Percentiles rank a stretch among this genome's conserved stretches.
phyloP scores from a whole-genome alignment of 2,113 vertebrate genomes.

The Tetraodon nigroviridis region DNA sequence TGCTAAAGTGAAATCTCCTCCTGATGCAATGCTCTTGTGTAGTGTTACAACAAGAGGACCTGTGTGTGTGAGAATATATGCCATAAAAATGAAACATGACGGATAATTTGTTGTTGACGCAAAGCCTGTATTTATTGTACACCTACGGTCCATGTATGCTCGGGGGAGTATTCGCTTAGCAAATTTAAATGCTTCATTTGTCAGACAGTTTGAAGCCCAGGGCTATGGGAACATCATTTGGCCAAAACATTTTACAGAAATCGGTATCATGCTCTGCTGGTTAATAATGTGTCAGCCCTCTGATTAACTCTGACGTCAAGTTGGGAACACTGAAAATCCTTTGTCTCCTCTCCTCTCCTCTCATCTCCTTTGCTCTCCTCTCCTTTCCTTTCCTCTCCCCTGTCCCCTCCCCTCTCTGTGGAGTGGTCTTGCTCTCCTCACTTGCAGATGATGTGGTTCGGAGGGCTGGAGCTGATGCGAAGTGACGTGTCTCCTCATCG shows the following conservation, averaged over 20 bases:
- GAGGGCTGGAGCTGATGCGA: conserved; percentile 71
- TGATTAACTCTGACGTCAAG: conserved; percentile 8
- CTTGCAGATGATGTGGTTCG: conserved; percentile 68
- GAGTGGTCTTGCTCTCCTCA: conserved; percentile 63
- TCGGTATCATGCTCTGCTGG: conserved; percentile 12
- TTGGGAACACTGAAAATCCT: background rate
- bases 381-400: conserved; percentile 1
- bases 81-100: too few species aligned
- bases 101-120: too few species aligned
- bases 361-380: conserved; percentile 2
- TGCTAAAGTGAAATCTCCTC: conserved; percentile 40
- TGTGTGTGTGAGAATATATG: too few species aligned
- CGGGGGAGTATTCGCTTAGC: conserved; percentile 17
- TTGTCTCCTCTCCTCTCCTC: conserved; percentile 1
- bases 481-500: conserved; percentile 72
- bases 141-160: background rate
- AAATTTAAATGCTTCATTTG: conserved; percentile 32
- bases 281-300: conserved; percentile 3
- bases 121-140: too few species aligned
- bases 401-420: background rate
- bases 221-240: conserved; percentile 22
- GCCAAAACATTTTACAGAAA: conserved; percentile 25
- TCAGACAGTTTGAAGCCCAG: conserved; percentile 14
- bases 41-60: too few species aligned
- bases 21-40: background rate